Conservation (phyloP, 2,113 vertebrate species). For the Gallinago undulata region DNA sequence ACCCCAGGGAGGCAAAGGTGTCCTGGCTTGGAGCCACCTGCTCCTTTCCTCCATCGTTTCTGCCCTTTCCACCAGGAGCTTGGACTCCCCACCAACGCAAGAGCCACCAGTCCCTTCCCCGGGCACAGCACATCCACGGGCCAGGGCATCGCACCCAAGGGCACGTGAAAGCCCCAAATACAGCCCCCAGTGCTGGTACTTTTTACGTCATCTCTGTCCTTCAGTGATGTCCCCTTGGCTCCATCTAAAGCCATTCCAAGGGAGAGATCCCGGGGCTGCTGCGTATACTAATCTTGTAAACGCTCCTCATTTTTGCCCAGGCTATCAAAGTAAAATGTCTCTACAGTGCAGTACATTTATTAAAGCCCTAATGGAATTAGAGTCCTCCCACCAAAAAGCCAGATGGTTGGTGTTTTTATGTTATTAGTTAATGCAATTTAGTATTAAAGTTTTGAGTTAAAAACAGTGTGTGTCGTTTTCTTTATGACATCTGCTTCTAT, state of each 20-base stretch:
- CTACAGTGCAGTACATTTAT: constrained; percentile 73
- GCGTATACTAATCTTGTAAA: constrained; percentile 58
- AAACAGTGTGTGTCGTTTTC: not conserved
- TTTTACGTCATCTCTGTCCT: constrained; percentile 34
- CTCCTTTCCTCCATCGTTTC: not conserved
- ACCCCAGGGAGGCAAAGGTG: not conserved
- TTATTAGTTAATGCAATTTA: constrained; percentile 56
- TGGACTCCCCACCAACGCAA: not conserved
- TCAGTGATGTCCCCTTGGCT: constrained; percentile 49
- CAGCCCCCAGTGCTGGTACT: not conserved
- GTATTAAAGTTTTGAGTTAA: constrained; percentile 40
- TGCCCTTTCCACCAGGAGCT: not conserved
- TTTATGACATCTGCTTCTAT: not conserved
- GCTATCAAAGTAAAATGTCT: constrained; percentile 72
- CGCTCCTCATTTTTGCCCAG: constrained; percentile 54
- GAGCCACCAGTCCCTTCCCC: not conserved
- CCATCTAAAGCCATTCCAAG: not conserved
- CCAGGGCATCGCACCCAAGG: not conserved
- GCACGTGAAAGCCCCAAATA: not conserved
- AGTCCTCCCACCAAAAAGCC: constrained; percentile 68
- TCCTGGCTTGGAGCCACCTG: not conserved
- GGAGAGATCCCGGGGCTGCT: not conserved
- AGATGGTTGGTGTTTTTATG: constrained; percentile 59
- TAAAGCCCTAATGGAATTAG: constrained; percentile 77
- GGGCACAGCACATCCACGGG: not conserved